phyloP scores from a whole-genome alignment of 2,888 invertebrate species.

The Patella ulyssiponensis region DNA sequence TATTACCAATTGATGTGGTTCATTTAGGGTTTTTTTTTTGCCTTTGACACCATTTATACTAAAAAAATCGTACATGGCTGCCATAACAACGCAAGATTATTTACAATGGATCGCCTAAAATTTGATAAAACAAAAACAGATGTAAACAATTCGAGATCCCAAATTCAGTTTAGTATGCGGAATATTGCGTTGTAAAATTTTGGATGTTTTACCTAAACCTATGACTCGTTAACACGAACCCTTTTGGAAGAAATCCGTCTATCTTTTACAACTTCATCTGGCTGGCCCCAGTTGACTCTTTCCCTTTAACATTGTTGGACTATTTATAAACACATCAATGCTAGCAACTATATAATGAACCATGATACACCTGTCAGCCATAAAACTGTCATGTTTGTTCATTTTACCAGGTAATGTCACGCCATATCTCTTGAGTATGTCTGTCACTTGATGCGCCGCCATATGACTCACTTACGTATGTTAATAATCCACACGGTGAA shows the following conservation, averaged over 20 bases:
- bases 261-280: conserved; percentile 25
- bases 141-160: conserved; percentile 20
- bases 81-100: neutral
- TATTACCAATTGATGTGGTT: too few relatives aligned
- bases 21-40: too few relatives aligned
- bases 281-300: conserved; percentile 22
- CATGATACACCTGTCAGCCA: conserved; percentile 34
- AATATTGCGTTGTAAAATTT: conserved; percentile 23
- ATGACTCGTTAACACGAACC: conserved; percentile 23
- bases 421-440: conserved; percentile 5
- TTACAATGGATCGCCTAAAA: conserved; percentile 25
- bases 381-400: conserved; percentile 21
- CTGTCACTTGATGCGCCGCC: conserved; percentile 9
- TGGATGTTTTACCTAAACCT: conserved; percentile 25
- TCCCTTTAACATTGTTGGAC: conserved; percentile 28
- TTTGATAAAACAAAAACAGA: conserved; percentile 30
- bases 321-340: conserved; percentile 24
- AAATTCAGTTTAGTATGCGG: conserved; percentile 4
- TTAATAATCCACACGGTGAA: conserved; percentile 2
- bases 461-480: conserved; percentile 5
- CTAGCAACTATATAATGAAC: conserved; percentile 25
- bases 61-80: too few relatives aligned
- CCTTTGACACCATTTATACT: too few relatives aligned
- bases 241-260: conserved; percentile 25
- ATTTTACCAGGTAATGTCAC: neutral